Base-by-base conservation (phyloP, 1,140 invertebrate genomes). In the Drosophila athabasca region DNA sequence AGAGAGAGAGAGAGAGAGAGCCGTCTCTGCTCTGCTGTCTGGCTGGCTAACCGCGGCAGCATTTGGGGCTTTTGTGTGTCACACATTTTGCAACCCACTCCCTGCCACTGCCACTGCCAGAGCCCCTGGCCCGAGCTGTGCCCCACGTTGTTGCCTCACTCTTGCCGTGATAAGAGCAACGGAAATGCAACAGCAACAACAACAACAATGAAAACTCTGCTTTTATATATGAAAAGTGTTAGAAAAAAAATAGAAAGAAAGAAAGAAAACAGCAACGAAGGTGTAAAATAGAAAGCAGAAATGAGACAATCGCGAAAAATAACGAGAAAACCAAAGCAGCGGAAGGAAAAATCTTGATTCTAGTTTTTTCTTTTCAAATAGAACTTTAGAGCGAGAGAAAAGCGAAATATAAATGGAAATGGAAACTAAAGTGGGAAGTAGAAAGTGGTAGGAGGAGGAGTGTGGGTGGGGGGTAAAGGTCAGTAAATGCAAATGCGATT, bases 121-220 rank as follows among this genome's bases (percentile, higher is more conserved):
- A 48, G 24, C 31, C 44, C 45, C 19, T 31, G 26, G 26, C 45
- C 59, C 39, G 58, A 11, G 17, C 13, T 45, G 8, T 52, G 19
- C 6, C 24, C 4, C 24, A 5, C 24, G 24, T 26, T 26, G 24
- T 26, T 26, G 24, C 24, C 24, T 26, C 17, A 19, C 54, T 22
- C 41, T 58, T 59, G 65, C 57, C 31, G 50, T 71, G 75, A 77
- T 78, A 66, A 78, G 76, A 74, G 44, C 67, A 45, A 55, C 58
- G 67, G 73, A 75, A 75, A 75, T 75, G 75, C 72, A 76, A 76
- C 49, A 62, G 57, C 50, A 65, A 39, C 51, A 64, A 76, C 45
- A 64, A 62, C 29, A 61, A 24, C 29, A 62, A 35, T 17, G 35
- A 39, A 39, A 51, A 39, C 4, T 7, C 51, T 43, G 17, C 17